These are phyloP conservation scores for Sacculina carcini DNA, from an alignment of 2,888 invertebrate species.

Conservation along the genomic window DNA sequence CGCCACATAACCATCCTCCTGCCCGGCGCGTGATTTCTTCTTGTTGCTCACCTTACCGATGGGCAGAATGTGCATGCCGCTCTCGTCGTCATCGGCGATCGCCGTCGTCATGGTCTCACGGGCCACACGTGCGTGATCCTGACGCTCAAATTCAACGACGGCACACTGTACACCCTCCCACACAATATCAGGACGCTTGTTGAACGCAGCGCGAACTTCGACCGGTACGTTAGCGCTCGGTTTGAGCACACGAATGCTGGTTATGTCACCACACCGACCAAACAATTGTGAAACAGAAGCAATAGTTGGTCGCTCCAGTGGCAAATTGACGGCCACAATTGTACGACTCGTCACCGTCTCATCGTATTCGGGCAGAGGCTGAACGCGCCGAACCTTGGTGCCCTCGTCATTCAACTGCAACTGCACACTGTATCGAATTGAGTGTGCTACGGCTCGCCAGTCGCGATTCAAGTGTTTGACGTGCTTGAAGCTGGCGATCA, in stretches of 20 bases:
- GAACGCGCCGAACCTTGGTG: slow-evolving; percentile 60
- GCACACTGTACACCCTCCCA: slow-evolving; percentile 40
- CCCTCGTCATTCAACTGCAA: slow-evolving; percentile 71
- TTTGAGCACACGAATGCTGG: slow-evolving; percentile 54
- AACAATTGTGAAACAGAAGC: slow-evolving; percentile 79
- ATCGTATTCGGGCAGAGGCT: slow-evolving; percentile 63
- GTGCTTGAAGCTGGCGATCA: slow-evolving; percentile 80
- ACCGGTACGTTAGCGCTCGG: slow-evolving; percentile 74
- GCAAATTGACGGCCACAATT: slow-evolving; percentile 60
- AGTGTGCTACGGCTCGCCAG: slow-evolving; percentile 72
- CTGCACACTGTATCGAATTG: slow-evolving; percentile 42
- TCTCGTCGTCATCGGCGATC: slow-evolving; percentile 19
- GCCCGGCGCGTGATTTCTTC: slow-evolving; percentile 3
- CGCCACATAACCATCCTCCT: not conserved
- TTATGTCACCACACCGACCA: slow-evolving; percentile 64
- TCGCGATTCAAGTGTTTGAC: slow-evolving; percentile 82
- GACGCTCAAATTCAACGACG: slow-evolving; percentile 65
- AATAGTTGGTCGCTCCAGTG: slow-evolving; percentile 54
- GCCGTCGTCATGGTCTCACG: slow-evolving; percentile 25
- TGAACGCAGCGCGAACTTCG: slow-evolving; percentile 67
- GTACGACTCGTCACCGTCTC: slow-evolving; percentile 79
- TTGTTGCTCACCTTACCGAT: slow-evolving; percentile 15
- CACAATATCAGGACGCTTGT: slow-evolving; percentile 64
- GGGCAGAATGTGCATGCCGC: slow-evolving; percentile 19
- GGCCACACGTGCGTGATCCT: slow-evolving; percentile 58